These are phyloP conservation scores for Aculops lycopersici DNA, from an alignment of 1,140 invertebrate genomes.

Conservation along the genomic window DNA sequence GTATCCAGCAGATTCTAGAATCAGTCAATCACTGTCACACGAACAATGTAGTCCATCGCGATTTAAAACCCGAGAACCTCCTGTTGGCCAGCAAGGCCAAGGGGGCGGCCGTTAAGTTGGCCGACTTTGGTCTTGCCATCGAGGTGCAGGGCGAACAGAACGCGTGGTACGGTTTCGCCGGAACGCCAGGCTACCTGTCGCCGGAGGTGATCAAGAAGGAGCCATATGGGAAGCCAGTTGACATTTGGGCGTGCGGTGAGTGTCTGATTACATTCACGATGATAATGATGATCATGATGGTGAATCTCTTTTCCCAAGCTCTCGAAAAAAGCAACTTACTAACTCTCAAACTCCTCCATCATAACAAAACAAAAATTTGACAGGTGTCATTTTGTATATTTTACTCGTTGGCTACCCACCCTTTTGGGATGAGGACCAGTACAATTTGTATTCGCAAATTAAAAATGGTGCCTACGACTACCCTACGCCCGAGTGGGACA, in stretches of 20 bases:
- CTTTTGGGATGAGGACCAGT: constrained; percentile 99
- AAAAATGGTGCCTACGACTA: constrained; percentile 98
- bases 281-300: no score
- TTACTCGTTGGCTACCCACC: constrained; percentile 96
- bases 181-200: constrained; percentile 91
- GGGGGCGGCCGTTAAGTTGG: constrained; percentile 93
- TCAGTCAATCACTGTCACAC: constrained; percentile 96
- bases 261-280: no score
- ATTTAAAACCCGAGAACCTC: constrained; percentile 96
- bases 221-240: constrained; percentile 96
- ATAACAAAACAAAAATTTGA: no score
- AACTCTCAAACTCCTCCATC: no score
- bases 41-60: constrained; percentile 89
- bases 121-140: constrained; percentile 95
- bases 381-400: constrained; percentile 97
- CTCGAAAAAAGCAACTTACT: no score
- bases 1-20: constrained; percentile 99
- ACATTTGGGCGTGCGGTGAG: constrained; percentile 99
- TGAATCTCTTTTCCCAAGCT: no score
- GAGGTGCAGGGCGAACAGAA: constrained; percentile 95
- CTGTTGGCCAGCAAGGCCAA: constrained; percentile 94
- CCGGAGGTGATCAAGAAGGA: constrained; percentile 99
- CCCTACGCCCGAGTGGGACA: constrained; percentile 99
- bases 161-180: constrained; percentile 98
- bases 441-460: constrained; percentile 92